Base-by-base conservation (phyloP, 2,113 vertebrate genomes). In the Todiramphus saurophagus region DNA sequence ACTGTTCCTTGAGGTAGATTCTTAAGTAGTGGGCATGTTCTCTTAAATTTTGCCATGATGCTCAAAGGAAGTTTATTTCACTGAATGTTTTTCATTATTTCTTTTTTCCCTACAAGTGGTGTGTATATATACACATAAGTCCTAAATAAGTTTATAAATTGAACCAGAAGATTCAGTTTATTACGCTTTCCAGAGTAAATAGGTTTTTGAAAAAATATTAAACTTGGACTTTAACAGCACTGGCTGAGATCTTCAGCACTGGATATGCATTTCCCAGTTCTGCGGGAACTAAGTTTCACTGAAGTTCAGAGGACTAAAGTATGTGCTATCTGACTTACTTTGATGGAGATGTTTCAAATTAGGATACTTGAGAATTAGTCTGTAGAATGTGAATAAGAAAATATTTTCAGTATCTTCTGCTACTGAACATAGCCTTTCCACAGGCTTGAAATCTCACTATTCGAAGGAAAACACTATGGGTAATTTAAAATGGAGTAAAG, bases 401-500 rank as follows among this genome's bases (percentile, higher is more conserved):
- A 37, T 90, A 78, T 20, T 67, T 63, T 76, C 80, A 51, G 31
- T 68, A 28, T 74, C 20, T 64, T 74, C 58, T 83, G n/a, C 35
- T 10, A 92, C 74, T 81, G 56, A 84, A 70, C 11, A 31, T 5
- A 44, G 35, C 39, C n/a, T 72, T 92, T 90, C 73, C 76, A 41
- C 16, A 64, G 55, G 66, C 41, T 85, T 56, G 72, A 85, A 74
- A 87, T 83, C 50, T 89, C 39, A 17, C 31, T 60, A 10, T 58
- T 82, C 62, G 7, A 43, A 58, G 48, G 48, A 87, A 93, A 79
- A 69, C 58, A 58, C 28, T n/a, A n/a, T 72, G 12, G 30, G 39
- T 82, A 87, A 89, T 94, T 94, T 87, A 81, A 92, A 84, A 94
- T 11, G 64, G 35, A 92, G 73, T 72, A 58, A 83, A 90, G 82